Base-by-base conservation (phyloP, 1,140 invertebrate species). In the Pseudomyrmex concolor region DNA sequence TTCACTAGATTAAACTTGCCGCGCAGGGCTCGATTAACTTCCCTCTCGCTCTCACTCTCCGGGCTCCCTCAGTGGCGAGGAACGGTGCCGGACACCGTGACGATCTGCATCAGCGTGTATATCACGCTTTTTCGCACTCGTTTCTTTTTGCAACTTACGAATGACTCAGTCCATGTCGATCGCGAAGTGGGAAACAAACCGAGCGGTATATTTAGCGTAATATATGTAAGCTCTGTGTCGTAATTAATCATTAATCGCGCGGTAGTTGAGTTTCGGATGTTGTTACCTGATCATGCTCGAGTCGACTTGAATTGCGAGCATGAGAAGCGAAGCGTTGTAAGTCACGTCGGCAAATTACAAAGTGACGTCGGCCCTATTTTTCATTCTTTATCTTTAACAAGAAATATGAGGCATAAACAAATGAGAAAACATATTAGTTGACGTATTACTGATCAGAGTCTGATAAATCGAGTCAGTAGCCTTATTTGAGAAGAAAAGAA, bases 1-100 rank as follows among this genome's bases (percentile, higher is more conserved):
- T 89, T 89, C 86, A 85, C 84, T 71, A 72, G 22, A 83, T 88
- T 71, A 67, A 81, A 70, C 54, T 66, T 50, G 48, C 57, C 71
- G 64, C 57, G 22, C 15, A 25, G 66, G 43, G 19, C 22, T 45
- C 8, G 54, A 59, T 55, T 45, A 72, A 59, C 62, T 45, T 62
- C 68, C 22, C 25, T 55, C 43, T 59, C 54, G 34, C 54, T 43
- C 19, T 57, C 54, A 4, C 34, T 51, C 10, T 22, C 12, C 13
- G 51, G 9, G 7, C 19, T 10, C 25, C 51, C 12, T 51, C 51
- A 51, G 48, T 25, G 62, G 0, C 7, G 48, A 22, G 45, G n/a
- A 63, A 8, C 12, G 50, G 7, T 60, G 71, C 59, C 22, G 51
- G 12, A 4, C 12, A 83, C 81, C 81, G 72, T 83, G 72, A 83